These are phyloP conservation scores for Saturnia japonica DNA, from an alignment of 2,888 invertebrate species.

Conservation along the genomic window DNA sequence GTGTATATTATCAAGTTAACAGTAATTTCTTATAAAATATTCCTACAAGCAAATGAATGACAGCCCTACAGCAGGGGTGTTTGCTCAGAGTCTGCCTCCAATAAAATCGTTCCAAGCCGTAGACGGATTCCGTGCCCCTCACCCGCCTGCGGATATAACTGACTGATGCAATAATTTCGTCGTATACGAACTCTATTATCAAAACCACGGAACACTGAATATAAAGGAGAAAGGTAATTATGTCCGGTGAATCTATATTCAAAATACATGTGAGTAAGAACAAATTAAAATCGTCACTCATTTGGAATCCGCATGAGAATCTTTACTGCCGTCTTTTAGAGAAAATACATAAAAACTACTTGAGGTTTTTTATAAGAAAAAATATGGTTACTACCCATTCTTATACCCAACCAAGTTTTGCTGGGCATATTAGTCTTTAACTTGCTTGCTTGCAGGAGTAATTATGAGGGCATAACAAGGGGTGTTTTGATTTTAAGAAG, in stretches of 20 bases:
- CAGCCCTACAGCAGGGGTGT: slow-evolving; percentile 31
- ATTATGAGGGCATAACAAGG: too few species aligned
- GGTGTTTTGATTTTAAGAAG: too few species aligned
- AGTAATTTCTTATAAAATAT: neutral
- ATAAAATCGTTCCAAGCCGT: slow-evolving; percentile 49
- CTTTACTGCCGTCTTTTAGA: too few species aligned
- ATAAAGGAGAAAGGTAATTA: neutral
- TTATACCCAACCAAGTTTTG: too few species aligned
- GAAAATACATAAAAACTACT: too few species aligned
- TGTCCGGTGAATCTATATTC: neutral
- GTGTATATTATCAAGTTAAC: neutral
- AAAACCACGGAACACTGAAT: slow-evolving; percentile 13
- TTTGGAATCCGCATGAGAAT: too few species aligned
- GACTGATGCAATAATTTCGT: slow-evolving; percentile 45
- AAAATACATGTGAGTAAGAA: too few species aligned
- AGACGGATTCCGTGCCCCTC: slow-evolving; percentile 44
- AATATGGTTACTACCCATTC: too few species aligned
- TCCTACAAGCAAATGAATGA: neutral
- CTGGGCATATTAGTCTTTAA: too few species aligned
- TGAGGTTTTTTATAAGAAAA: too few species aligned
- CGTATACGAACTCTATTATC: slow-evolving; percentile 33
- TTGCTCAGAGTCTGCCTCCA: slow-evolving; percentile 43
- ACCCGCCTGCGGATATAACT: slow-evolving; percentile 36
- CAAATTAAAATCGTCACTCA: too few species aligned
- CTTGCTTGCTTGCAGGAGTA: too few species aligned